Percentiles rank a stretch among this genome's conserved stretches.
Conservation (phyloP, 2,888 invertebrate species). For the Pterostichus niger region DNA sequence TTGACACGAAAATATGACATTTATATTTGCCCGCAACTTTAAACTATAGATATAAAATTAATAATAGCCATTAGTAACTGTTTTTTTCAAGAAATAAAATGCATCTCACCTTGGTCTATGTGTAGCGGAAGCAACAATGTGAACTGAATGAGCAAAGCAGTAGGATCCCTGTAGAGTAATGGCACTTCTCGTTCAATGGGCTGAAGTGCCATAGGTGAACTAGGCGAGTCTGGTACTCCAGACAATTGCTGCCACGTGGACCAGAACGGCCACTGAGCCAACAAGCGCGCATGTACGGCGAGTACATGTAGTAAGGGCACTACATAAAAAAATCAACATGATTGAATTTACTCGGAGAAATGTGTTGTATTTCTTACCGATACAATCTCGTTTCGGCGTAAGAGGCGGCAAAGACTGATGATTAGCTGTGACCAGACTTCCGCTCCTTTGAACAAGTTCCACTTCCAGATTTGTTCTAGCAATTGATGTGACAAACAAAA, state of each 20-base stretch:
- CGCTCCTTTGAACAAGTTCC: constrained; percentile 94
- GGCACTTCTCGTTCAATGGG: constrained; percentile 84
- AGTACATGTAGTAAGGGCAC: constrained; percentile 94
- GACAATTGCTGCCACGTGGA: constrained; percentile 80
- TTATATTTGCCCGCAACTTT: no score
- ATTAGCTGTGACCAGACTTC: constrained; percentile 80
- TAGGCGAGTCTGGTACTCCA: constrained; percentile 75
- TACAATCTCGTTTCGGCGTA: constrained; percentile 89
- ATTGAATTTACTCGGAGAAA: not conserved
- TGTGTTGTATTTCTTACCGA: constrained; percentile 78
- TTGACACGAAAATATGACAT: no score
- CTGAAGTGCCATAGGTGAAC: constrained; percentile 74
- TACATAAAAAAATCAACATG: constrained; percentile 75
- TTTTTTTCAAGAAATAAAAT: no score
- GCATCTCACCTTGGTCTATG: constrained; percentile 87
- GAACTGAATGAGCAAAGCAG: constrained; percentile 91
- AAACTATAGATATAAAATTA: no score
- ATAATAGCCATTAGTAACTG: no score
- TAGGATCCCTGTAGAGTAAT: constrained; percentile 91
- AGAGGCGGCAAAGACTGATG: constrained; percentile 79
- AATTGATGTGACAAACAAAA: constrained; percentile 93
- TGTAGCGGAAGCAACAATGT: constrained; percentile 91
- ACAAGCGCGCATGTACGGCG: constrained; percentile 90
- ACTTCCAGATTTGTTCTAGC: constrained; percentile 95
- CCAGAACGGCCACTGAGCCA: constrained; percentile 82